Base-by-base conservation (phyloP, 2,888 invertebrate genomes). In the Taphrorychus bicolor region DNA sequence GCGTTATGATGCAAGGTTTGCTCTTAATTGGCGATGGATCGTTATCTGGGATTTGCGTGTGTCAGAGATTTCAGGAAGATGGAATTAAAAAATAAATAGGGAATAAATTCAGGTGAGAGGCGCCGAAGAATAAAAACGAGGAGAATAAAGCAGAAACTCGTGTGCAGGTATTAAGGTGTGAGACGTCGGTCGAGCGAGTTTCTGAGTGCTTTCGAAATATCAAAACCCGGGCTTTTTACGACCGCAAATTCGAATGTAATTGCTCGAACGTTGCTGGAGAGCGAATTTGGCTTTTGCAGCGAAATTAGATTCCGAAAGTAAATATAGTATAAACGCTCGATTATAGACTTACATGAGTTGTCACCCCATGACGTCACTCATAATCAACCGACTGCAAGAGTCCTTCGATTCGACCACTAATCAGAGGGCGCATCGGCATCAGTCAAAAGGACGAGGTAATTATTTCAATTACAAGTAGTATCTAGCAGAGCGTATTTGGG, bases 121-220 rank as follows among this genome's bases (percentile, higher is more conserved):
- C 76, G 79, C 75, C 76, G 78, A 75, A 76, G 75, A 77, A 76
- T 78, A 78, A 78, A 78, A 76, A 60, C 11, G 32, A 32, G 32
- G 60, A 52, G 66, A 76, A 45, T 45, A 18, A 51, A 51, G 19
- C 21, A 11, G 22, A 51, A 22, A 22, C 51, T 18, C 79, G 79
- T 79, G 77, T 79, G 77, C 78, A 80, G 80, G 81, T 80, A 81
- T 80, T 78, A 79, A 79, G 79, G 80, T 81, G 80, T 79, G 74
- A 71, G 76, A 51, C 72, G 73, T 71, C 75, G 79, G 79, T 75
- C 79, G 80, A 80, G 78, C 79, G 80, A 78, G 74, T 75, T 70
- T 74, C 71, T 71, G 73, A 79, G 79, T 71, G 79, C 79, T 78
- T 78, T 78, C 77, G 77, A 78, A 77, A 78, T 76, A 77, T 77